Conservation (phyloP, 2,113 vertebrate species). For the Tetrao urogallus region DNA sequence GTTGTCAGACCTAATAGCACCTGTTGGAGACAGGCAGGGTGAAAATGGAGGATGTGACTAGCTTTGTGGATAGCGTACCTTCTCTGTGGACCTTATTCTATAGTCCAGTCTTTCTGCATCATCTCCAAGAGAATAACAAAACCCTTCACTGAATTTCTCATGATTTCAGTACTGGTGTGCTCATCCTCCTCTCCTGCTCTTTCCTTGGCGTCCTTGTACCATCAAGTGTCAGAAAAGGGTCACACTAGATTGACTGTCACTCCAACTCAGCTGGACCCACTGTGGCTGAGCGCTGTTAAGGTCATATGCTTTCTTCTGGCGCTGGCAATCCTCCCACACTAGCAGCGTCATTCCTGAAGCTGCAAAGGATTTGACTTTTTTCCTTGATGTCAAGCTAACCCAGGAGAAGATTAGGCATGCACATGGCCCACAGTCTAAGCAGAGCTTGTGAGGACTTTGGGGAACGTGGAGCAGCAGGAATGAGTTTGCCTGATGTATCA, state of each 20-base stretch:
- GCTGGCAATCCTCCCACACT: not conserved
- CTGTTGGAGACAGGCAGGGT: accelerated
- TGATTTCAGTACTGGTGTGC: not conserved
- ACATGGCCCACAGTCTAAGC: not conserved
- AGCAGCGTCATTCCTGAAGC: not conserved
- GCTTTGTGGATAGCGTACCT: not conserved
- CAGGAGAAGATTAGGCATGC: not conserved
- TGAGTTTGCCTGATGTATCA: accelerated
- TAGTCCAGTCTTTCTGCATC: not conserved
- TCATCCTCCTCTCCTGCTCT: not conserved
- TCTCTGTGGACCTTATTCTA: accelerated
- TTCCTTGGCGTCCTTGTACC: not conserved
- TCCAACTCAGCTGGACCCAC: not conserved
- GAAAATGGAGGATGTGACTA: not conserved
- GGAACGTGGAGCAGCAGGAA: not conserved
- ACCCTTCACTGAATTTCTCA: not conserved
- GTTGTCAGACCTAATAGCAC: not conserved
- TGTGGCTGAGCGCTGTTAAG: not conserved
- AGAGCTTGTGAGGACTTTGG: not conserved
- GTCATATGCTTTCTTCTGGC: not conserved
- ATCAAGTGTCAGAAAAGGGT: not conserved
- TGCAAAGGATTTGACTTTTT: not conserved
- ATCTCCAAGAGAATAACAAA: not conserved
- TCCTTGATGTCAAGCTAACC: not conserved
- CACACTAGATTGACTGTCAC: not conserved